phyloP scores from a whole-genome alignment of 2,113 vertebrate species.

The Sander lucioperca region DNA sequence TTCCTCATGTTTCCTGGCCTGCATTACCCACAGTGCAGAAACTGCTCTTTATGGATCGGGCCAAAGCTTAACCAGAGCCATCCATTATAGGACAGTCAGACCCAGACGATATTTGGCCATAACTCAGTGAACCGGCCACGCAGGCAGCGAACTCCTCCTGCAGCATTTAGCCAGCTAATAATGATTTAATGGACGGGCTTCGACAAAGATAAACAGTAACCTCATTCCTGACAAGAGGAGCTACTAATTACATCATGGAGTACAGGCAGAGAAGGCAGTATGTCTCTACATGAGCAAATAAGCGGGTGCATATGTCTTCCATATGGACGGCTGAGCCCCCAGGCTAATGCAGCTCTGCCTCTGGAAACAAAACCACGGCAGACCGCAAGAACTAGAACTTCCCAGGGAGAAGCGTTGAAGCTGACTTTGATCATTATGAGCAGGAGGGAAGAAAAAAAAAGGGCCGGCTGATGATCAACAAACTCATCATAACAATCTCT shows the following conservation, averaged over 20 bases:
- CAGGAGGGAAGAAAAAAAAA: not conserved
- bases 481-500: conserved; percentile 47
- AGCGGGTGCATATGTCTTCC: conserved; percentile 62
- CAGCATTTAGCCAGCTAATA: conserved; percentile 73
- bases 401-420: conserved; percentile 33
- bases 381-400: conserved; percentile 34
- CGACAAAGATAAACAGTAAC: conserved; percentile 69
- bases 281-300: conserved; percentile 57
- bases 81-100: conserved; percentile 71
- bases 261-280: conserved; percentile 31
- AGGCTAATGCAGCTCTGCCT: conserved; percentile 34
- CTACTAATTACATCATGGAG: conserved; percentile 71
- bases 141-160: conserved; percentile 65
- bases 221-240: conserved; percentile 64
- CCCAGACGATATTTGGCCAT: conserved; percentile 69
- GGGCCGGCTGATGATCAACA: conserved; percentile 40
- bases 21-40: conserved; percentile 68
- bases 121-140: conserved; percentile 60
- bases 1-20: conserved; percentile 68
- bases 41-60: conserved; percentile 69
- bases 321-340: conserved; percentile 58
- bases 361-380: conserved; percentile 43
- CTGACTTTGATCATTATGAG: conserved; percentile 57
- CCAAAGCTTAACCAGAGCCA: conserved; percentile 56
- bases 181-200: conserved; percentile 70